Percentiles rank a stretch among this genome's conserved stretches.
phyloP scores from a whole-genome alignment of 53 echinoderm and acorn worm species.

The Zoroaster sp. region DNA sequence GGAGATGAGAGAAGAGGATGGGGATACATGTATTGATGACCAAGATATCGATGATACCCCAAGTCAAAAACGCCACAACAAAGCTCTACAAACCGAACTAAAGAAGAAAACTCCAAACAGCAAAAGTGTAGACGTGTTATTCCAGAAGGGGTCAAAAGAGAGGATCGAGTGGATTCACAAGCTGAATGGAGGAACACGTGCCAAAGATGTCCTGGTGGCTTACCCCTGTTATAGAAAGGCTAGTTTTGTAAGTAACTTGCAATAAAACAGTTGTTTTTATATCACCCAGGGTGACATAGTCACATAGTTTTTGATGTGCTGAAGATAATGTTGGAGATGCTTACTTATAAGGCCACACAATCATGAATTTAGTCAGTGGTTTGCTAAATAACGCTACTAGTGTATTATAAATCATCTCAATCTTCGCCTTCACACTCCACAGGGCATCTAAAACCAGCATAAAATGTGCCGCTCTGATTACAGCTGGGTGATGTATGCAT shows the following conservation, averaged over 20 bases:
- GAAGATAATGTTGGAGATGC: too few relatives aligned
- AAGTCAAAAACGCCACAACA: conserved; percentile 7
- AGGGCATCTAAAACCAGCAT: conserved; percentile 15
- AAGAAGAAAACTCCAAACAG: conserved; percentile 25
- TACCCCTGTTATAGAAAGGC: conserved; percentile 42
- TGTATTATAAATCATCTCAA: conserved; percentile 7
- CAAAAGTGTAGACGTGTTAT: conserved; percentile 29
- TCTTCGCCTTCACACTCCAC: conserved; percentile 10
- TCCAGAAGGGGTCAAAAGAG: conserved; percentile 36
- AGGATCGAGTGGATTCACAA: conserved; percentile 32
- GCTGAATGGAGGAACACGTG: conserved; percentile 19
- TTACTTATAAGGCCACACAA: too few relatives aligned
- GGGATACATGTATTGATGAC: conserved; percentile 21
- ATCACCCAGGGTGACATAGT: too few relatives aligned
- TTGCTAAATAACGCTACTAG: conserved; percentile 18
- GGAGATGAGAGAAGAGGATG: conserved; percentile 32
- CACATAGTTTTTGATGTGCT: too few relatives aligned
- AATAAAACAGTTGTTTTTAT: conserved; percentile 24
- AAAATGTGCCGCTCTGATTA: conserved; percentile 34
- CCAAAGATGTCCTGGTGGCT: conserved; percentile 27
- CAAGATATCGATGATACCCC: too few relatives aligned
- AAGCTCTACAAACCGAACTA: conserved; percentile 18
- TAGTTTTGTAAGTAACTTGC: conserved; percentile 28
- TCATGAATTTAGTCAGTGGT: too few relatives aligned
- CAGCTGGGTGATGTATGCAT: conserved; percentile 2